Evolutionary conservation across 2,888 invertebrate species (phyloP), one percentile per base, ranked within the genome.

Genomic region (Junonia oenone): DNA sequence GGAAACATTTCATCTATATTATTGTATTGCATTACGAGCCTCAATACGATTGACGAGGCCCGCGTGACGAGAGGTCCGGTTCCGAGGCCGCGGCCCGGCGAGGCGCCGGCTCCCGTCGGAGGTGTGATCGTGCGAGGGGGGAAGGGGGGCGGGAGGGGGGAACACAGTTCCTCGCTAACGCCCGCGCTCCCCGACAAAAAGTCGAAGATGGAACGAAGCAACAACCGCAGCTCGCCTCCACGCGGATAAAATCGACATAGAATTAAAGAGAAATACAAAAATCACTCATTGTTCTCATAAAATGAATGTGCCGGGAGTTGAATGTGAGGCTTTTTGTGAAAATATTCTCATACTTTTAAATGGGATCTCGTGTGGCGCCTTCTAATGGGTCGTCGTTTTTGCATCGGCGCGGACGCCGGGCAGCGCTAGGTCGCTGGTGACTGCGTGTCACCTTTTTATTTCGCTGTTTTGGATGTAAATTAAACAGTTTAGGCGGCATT

Each of bases 281-380:
- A 87, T 89, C 87, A 87, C 83, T 89, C 89, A 90, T 89, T 89
- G 89, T 90, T 90, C 89, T 88, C 89, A 87, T 88, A 87, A 89
- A 90, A 90, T 90, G 88, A 90, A 90, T 90, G 89, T 89, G 89
- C 88, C 78, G 83, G 79, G 86, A 88, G 83, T 87, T 88, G 89
- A 88, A 89, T 88, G 89, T 89, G 85, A 78, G 75, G 84, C 83
- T 90, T 89, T 90, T 90, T 89, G 87, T 88, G 85, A 76, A 89
- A 88, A 90, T 90, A 89, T 90, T 90, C 88, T 86, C 88, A 88
- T 90, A 89, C 88, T 90, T 86, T 89, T 88, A 89, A 88, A 89
- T 86, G 87, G 87, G 84, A 75, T 81, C 87, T 88, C 89, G 88
- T 89, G 89, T 89, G 89, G 89, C 89, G 89, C 89, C 89, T 87